Evolutionary conservation across 2,797 vertebrate species (phyloP).

Genomic region (Ceyx erithaca): DNA sequence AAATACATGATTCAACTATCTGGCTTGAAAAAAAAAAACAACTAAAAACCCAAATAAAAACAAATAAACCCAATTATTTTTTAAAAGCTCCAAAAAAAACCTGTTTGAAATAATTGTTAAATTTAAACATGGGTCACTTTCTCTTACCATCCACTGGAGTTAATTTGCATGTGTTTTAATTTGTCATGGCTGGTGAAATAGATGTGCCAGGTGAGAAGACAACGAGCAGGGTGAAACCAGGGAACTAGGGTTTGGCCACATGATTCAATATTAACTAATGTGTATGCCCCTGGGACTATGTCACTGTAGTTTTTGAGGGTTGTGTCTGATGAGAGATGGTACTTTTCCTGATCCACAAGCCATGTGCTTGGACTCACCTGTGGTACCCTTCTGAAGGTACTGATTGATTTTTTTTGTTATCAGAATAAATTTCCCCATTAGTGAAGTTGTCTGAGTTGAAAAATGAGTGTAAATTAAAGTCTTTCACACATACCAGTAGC

Average conservation of each 20-base stretch:
- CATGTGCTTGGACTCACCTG: neutral
- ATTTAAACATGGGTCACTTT: neutral
- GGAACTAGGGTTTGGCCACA: neutral
- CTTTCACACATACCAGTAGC: neutral
- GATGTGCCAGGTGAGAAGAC: neutral
- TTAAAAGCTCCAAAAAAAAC: neutral
- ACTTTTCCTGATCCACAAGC: neutral
- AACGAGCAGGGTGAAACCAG: neutral
- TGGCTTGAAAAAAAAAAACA: neutral
- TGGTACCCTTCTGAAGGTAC: neutral
- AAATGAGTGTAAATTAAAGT: neutral
- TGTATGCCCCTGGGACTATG: no score
- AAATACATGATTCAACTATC: neutral
- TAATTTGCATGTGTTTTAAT: neutral
- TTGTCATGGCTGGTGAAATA: neutral
- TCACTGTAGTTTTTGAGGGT: no score
- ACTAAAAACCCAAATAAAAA: no score
- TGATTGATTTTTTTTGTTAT: neutral
- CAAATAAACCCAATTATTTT: no score
- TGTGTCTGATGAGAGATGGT: neutral
- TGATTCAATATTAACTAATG: fast-evolving
- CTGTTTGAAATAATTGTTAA: neutral
- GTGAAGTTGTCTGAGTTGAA: neutral
- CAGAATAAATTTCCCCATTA: neutral
- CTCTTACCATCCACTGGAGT: neutral